Evolutionary conservation across 2,888 invertebrate genomes (phyloP).

Genomic region (Lasioglossum morio): DNA sequence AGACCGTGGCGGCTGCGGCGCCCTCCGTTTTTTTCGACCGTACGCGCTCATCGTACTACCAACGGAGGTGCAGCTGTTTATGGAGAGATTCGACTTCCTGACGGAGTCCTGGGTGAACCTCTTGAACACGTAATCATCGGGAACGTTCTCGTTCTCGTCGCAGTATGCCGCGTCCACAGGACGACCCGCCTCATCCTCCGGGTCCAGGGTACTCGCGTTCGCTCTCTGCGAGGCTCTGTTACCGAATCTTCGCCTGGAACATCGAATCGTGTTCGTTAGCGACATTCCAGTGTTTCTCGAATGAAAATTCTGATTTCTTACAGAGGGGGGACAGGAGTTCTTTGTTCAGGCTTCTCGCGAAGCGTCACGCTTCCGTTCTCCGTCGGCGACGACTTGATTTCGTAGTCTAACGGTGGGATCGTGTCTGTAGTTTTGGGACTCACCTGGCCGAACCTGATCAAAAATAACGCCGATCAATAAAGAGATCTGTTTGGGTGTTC

Average conservation of each 20-base stretch:
- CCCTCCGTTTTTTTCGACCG: conserved; percentile 88
- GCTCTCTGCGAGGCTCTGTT: conserved; percentile 77
- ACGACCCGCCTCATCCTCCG: conserved; percentile 64
- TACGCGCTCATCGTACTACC: conserved; percentile 85
- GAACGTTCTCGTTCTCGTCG: conserved; percentile 80
- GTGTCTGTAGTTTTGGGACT: conserved; percentile 78
- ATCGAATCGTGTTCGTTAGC: not conserved
- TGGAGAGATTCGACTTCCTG: conserved; percentile 80
- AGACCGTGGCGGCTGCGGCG: conserved; percentile 86
- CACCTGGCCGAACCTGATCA: conserved; percentile 78
- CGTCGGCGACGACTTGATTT: conserved; percentile 64
- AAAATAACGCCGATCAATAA: not conserved
- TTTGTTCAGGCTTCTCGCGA: conserved; percentile 68
- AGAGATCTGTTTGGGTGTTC: not conserved
- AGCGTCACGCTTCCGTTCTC: conserved; percentile 62
- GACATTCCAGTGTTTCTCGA: not conserved
- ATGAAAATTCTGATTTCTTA: conserved; percentile 32
- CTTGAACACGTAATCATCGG: conserved; percentile 78
- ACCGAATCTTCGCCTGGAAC: conserved; percentile 75
- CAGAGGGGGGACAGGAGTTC: conserved; percentile 77
- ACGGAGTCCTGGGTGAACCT: conserved; percentile 78
- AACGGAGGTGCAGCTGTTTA: conserved; percentile 80
- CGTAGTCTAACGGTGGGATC: conserved; percentile 76
- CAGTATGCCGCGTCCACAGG: conserved; percentile 67
- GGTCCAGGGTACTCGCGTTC: conserved; percentile 56